Percentiles rank a stretch among this genome's conserved stretches.
Conservation (phyloP, 2,888 invertebrate genomes). For the Dendrolimus houi region DNA sequence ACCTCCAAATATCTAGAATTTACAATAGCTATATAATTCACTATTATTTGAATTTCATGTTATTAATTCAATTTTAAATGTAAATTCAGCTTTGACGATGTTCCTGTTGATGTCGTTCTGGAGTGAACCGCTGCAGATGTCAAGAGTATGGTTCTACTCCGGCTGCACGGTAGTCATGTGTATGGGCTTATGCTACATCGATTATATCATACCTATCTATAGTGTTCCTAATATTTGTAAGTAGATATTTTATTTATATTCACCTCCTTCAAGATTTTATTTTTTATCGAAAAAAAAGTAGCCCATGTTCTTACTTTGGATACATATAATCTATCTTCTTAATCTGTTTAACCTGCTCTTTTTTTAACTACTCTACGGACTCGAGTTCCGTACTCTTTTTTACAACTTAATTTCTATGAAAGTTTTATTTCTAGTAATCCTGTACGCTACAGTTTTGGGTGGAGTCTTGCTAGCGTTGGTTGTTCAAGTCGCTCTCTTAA, state of each 20-base stretch:
- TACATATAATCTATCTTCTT: no score
- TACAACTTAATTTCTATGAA: no score
- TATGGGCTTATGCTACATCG: constrained; percentile 50
- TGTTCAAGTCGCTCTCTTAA: constrained; percentile 43
- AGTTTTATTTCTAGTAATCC: constrained; percentile 40
- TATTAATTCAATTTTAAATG: neutral
- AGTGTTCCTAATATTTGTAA: constrained; percentile 52
- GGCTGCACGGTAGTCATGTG: constrained; percentile 39
- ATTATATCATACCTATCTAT: constrained; percentile 50
- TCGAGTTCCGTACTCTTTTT: no score
- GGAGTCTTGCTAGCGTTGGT: constrained; percentile 45
- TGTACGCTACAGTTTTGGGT: constrained; percentile 44
- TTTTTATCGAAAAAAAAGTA: no score
- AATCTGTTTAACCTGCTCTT: no score
- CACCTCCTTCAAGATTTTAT: no score
- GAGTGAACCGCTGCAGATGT: constrained; percentile 44
- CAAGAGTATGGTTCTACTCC: constrained; percentile 50
- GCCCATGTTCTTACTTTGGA: no score
- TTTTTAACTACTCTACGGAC: no score
- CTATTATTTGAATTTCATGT: no score
- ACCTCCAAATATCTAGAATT: no score
- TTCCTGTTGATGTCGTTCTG: constrained; percentile 60
- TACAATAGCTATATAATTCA: no score
- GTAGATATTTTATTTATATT: constrained; percentile 15
- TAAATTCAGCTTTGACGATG: constrained; percentile 42